phyloP scores from a whole-genome alignment of 2,888 invertebrate genomes.

The Cephus spinipes region DNA sequence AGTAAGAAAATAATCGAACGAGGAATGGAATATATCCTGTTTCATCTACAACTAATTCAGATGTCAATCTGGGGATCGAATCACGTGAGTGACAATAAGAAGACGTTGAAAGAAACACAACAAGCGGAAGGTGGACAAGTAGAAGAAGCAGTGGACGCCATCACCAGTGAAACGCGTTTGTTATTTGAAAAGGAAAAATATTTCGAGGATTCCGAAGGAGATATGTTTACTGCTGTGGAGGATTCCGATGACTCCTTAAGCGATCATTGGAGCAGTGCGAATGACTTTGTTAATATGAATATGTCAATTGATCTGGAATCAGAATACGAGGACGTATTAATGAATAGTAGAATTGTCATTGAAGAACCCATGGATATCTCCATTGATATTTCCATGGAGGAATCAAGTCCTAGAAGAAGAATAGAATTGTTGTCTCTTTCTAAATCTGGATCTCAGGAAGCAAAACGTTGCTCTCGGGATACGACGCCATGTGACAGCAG shows the following conservation, averaged over 20 bases:
- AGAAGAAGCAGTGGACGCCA: neutral
- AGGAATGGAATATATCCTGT: constrained; percentile 18
- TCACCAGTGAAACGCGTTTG: neutral
- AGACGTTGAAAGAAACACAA: neutral
- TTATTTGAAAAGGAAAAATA: neutral
- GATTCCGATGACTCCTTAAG: neutral
- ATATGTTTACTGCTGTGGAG: neutral
- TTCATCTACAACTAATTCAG: constrained; percentile 16
- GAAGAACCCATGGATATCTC: constrained; percentile 25
- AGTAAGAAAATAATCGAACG: constrained; percentile 11
- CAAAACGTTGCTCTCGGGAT: neutral
- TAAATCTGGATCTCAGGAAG: neutral
- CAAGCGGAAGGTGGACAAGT: neutral
- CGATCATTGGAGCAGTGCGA: constrained; percentile 18
- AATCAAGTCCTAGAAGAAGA: neutral
- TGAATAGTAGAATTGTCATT: neutral
- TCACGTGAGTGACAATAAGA: neutral
- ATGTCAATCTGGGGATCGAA: constrained; percentile 17
- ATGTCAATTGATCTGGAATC: constrained; percentile 20
- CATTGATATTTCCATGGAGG: constrained; percentile 19
- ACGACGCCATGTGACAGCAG: neutral
- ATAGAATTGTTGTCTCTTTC: neutral
- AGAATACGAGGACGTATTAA: neutral
- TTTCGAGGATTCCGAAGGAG: constrained; percentile 20
- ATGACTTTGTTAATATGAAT: constrained; percentile 8